Evolutionary conservation across 2,113 vertebrate species (phyloP), one percentile per base, ranked within the genome.

Genomic region (Bufo bufo): DNA sequence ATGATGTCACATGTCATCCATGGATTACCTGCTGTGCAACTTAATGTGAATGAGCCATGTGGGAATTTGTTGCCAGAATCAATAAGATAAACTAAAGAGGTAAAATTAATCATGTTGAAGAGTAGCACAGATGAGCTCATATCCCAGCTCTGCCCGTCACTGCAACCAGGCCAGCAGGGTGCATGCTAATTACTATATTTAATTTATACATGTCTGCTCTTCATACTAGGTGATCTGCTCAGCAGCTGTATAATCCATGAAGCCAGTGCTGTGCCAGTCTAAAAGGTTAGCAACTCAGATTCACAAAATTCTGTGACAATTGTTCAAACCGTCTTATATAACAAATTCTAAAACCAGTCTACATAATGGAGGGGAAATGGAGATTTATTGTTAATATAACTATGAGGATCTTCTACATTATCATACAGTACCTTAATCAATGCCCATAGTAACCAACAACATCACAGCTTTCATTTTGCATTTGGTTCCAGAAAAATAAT

Each of bases 81-180:
- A 75, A 75, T 75, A 75, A 75, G 72, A 50, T 75, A 75, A 75
- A 75, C 72, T 75, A 75, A 75, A 75, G 72, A 75, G 72, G 72
- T 49, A 20, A 75, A 75, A 75, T 75, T 75, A 75, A 75, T 75
- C 72, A 75, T 50, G 72, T 50, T 50, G 11, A 50, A 10, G 45
- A 49, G 45, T 19, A 49, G 72, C 72, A 20, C 72, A 75, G 72
- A 75, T 75, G 72, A 50, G 72, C 72, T 75, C 72, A 75, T 75
- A 75, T 17, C 72, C 10, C 8, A 1, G 47, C 47, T 20, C 47
- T 49, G 72, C 72, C 72, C 72, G 47, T 50, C 72, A 10, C 72
- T 50, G 72, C 72, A 0, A 20, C 72, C 72, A 20, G 45, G 47
- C 6, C 72, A 75, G 72, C 47, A 75, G 72, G 72, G 72, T 19